A percentile compares a stretch with the other conserved stretches of the same genome.
These are phyloP conservation scores for Acanthopleura granulata DNA, from an alignment of 2,888 invertebrate species.

Conservation along the genomic window DNA sequence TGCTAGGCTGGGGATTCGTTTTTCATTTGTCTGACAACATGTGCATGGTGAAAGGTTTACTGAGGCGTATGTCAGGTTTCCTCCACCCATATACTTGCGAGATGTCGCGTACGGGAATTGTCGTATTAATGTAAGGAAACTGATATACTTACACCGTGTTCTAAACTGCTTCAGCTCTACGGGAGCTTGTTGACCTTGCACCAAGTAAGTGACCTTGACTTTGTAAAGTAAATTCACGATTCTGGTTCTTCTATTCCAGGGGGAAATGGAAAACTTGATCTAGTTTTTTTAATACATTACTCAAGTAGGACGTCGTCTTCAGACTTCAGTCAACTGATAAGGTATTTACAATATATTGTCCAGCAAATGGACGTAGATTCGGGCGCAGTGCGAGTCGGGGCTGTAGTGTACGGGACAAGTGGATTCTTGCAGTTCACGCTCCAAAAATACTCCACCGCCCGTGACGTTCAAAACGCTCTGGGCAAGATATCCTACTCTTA, in stretches of 20 bases:
- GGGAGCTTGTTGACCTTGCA: too few relatives aligned
- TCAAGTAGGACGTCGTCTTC: background rate
- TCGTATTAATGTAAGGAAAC: too few relatives aligned
- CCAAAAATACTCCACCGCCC: constrained; percentile 30
- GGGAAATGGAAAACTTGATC: constrained; percentile 12
- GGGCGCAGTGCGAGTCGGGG: constrained; percentile 39
- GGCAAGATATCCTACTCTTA: constrained; percentile 7
- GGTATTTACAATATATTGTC: constrained; percentile 41
- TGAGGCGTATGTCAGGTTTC: too few relatives aligned
- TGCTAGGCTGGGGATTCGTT: too few relatives aligned
- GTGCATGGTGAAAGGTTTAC: too few relatives aligned
- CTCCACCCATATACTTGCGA: too few relatives aligned
- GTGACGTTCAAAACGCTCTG: constrained; percentile 5
- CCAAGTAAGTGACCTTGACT: too few relatives aligned
- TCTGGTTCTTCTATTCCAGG: background rate
- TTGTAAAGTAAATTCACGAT: too few relatives aligned
- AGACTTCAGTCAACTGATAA: constrained; percentile 40
- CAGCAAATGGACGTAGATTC: constrained; percentile 34
- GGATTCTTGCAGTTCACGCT: constrained; percentile 50
- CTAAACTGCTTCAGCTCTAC: too few relatives aligned
- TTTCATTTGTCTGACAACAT: too few relatives aligned
- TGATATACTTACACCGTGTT: too few relatives aligned
- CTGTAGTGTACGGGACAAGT: constrained; percentile 46
- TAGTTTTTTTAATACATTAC: constrained; percentile 6
- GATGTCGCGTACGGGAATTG: too few relatives aligned